Evolutionary conservation across 2,113 vertebrate species (phyloP), one percentile per base, ranked within the genome.

Genomic region (Otocyon megalotis): DNA sequence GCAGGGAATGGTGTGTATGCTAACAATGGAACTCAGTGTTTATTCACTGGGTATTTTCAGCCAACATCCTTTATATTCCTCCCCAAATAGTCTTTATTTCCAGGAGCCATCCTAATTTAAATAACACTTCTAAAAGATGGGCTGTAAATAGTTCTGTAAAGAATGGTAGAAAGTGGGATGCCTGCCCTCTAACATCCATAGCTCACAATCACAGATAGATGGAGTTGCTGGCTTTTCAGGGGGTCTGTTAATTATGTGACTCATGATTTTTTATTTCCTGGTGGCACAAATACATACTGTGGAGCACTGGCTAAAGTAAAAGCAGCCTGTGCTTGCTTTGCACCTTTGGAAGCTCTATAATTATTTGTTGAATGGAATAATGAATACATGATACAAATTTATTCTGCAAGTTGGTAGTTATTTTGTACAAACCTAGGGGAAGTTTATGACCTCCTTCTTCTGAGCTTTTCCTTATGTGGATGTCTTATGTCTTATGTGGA

Each of bases 281-380:
- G 15, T 54, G 35, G 8, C 50, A 87, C 50, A 83, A 83, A 60
- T 63, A 56, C 5, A 15, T 80, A 67, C 62, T 37, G 32, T 30
- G 20, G 17, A 80, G 12, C 48, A 43, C 2, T 8, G 50, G 35
- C n/a, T 95, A 79, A 91, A 88, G 79, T 77, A 80, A 94, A 97
- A 93, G 5, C 35, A 69, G 10, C 30, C 22, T 17, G 48, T 37
- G 54, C 50, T 90, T 94, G 72, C 19, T 93, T 93, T 60, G 54
- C 8, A 81, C 24, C 48, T 82, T 1, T n/a, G 26, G 32, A 67
- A 85, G n/a, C 20, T 72, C 20, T 77, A 19, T 81, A 58, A 81
- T 95, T 95, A 62, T 86, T 74, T 76, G 53, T 82, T 56, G 53
- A 93, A 35, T 88, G n/a, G n/a, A 67, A 83, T 67, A 88, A 93